A percentile compares a stretch with the other conserved stretches of the same genome.
These are phyloP conservation scores for Epinephelus moara DNA, from an alignment of 2,113 vertebrate genomes.

Conservation along the genomic window DNA sequence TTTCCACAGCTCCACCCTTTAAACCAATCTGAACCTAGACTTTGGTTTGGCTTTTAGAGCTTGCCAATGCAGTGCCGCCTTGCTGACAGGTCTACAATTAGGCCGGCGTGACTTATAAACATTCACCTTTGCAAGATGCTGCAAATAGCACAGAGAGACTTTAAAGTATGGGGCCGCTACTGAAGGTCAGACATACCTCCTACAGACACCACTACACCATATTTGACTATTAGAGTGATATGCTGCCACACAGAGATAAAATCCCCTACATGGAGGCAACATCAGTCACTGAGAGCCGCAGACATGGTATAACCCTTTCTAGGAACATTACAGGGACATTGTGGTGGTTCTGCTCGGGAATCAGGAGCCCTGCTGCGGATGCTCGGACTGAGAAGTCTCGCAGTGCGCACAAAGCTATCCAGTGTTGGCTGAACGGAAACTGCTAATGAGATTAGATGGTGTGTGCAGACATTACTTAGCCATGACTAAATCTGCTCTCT, in stretches of 20 bases:
- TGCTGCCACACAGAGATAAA: not conserved
- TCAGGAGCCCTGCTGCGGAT: slow-evolving; percentile 57
- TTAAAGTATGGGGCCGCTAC: not conserved
- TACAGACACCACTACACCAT: not conserved
- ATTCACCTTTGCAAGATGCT: slow-evolving; percentile 54
- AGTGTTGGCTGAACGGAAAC: slow-evolving; percentile 95
- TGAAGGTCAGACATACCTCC: not conserved
- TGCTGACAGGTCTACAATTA: slow-evolving; percentile 37
- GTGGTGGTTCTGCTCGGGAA: slow-evolving; percentile 35
- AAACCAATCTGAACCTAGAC: slow-evolving; percentile 45
- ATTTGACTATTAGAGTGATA: not conserved
- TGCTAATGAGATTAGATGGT: slow-evolving; percentile 98
- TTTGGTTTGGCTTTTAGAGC: slow-evolving; percentile 6
- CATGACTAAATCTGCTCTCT: slow-evolving; percentile 95
- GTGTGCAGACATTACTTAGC: slow-evolving; percentile 97
- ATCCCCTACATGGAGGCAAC: not conserved
- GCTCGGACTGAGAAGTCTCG: slow-evolving; percentile 59
- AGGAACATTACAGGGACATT: slow-evolving; percentile 38
- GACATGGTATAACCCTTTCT: slow-evolving; percentile 30
- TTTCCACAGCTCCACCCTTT: slow-evolving; percentile 55
- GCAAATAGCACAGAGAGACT: slow-evolving; percentile 26
- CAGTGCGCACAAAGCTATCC: slow-evolving; percentile 90
- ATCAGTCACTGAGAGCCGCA: not conserved
- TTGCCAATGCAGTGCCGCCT: not conserved
- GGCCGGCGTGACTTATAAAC: slow-evolving; percentile 32